A percentile compares a stretch with the other conserved stretches of the same genome.
These are phyloP conservation scores for pig (Sus scrofa) DNA, from an alignment of 2,113 vertebrate species.

Conservation along the genomic window DNA sequence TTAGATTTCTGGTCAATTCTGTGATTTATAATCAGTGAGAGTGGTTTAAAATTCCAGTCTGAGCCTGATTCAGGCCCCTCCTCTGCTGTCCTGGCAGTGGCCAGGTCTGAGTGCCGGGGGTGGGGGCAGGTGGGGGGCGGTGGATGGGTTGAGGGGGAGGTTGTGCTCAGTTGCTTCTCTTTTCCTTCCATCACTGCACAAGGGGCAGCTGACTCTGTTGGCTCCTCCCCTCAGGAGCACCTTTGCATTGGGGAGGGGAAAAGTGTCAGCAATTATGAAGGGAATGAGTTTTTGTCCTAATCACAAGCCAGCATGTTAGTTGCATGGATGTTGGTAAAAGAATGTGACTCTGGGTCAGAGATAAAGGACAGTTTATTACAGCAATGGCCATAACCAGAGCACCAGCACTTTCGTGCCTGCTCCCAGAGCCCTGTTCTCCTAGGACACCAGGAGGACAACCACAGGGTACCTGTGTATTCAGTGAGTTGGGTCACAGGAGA, in stretches of 20 bases:
- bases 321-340: background rate
- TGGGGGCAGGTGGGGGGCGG: accelerated
- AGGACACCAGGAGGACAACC: background rate
- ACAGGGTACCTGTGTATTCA: too few species aligned
- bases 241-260: background rate
- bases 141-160: accelerated
- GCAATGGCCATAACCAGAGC: background rate
- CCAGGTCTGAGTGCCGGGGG: background rate
- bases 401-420: background rate
- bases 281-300: background rate
- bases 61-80: background rate
- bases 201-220: background rate
- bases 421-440: background rate
- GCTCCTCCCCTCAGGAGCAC: background rate
- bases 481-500: background rate
- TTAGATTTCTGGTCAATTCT: background rate
- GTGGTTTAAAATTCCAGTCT: background rate
- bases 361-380: background rate
- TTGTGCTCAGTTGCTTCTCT: background rate
- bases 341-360: background rate
- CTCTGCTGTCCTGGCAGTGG: too few species aligned
- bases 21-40: background rate
- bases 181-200: background rate
- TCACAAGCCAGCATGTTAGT: background rate
- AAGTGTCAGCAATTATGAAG: background rate